phyloP scores from a whole-genome alignment of 2,113 vertebrate species.

The Thalassoma bifasciatum region DNA sequence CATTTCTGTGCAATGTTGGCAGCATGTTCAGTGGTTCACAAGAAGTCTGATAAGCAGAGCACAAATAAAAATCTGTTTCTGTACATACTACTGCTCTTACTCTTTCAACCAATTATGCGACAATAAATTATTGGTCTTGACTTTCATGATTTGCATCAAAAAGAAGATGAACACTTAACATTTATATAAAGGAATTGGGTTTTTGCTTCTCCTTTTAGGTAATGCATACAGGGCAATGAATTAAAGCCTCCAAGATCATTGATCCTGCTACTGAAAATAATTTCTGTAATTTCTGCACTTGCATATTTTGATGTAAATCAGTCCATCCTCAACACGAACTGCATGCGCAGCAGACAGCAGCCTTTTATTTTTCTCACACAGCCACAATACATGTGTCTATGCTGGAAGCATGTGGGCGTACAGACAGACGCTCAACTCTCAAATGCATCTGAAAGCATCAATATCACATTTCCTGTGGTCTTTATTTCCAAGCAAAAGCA shows the following conservation, averaged over 20 bases:
- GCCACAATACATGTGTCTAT: conserved; percentile 54
- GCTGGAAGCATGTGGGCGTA: conserved; percentile 79
- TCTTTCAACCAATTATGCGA: background rate
- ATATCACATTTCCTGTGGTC: conserved; percentile 86
- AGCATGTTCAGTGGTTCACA: conserved; percentile 42
- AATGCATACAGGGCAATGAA: background rate
- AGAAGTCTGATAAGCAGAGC: conserved; percentile 42
- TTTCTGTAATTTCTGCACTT: background rate
- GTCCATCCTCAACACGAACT: conserved; percentile 9
- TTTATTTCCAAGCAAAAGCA: conserved; percentile 75
- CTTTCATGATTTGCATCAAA: conserved; percentile 1
- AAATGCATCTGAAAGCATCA: conserved; percentile 81
- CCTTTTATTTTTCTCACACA: conserved; percentile 59
- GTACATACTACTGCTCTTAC: background rate
- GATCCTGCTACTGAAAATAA: background rate
- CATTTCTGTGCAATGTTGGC: background rate
- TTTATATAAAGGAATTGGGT: no score
- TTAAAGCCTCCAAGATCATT: no score
- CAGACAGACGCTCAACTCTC: conserved; percentile 67
- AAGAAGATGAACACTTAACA: background rate
- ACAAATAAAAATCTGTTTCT: conserved; percentile 38
- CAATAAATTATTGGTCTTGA: background rate
- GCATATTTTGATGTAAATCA: conserved; percentile 21
- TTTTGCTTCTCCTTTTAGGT: background rate
- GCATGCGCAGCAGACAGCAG: conserved; percentile 36